Conservation (phyloP, 2,888 invertebrate genomes). For the Pseudococcus viburni region DNA sequence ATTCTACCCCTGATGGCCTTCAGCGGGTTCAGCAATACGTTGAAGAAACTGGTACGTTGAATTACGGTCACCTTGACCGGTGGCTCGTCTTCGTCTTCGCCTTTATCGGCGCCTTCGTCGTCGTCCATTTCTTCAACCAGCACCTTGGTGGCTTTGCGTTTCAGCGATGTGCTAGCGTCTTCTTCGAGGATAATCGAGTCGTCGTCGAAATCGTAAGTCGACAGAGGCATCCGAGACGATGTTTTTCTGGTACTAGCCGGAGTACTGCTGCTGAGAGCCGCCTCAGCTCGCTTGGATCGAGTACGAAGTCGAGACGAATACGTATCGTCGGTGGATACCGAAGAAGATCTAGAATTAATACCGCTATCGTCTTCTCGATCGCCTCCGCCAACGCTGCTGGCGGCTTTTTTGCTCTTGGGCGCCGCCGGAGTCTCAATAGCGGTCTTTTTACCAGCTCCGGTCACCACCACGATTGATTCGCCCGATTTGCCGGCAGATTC, state of each 20-base stretch:
- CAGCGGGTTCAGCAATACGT: slow-evolving; percentile 18
- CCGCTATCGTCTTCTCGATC: slow-evolving; percentile 62
- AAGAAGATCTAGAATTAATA: slow-evolving; percentile 59
- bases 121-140: slow-evolving; percentile 60
- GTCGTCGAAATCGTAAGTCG: slow-evolving; percentile 60
- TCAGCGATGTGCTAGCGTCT: slow-evolving; percentile 19
- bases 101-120: neutral
- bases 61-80: neutral
- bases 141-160: slow-evolving; percentile 57
- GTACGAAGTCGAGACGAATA: slow-evolving; percentile 55
- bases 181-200: slow-evolving; percentile 52
- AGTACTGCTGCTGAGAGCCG: slow-evolving; percentile 44
- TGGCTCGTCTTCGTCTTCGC: neutral
- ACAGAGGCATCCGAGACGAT: slow-evolving; percentile 51
- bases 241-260: slow-evolving; percentile 23
- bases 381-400: neutral
- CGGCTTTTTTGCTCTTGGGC: neutral
- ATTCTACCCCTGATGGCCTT: neutral
- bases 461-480: neutral
- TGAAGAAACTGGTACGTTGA: neutral
- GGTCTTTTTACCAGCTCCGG: neutral
- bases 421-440: neutral
- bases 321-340: slow-evolving; percentile 57
- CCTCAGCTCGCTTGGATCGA: slow-evolving; percentile 46
- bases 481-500: neutral